phyloP scores from a whole-genome alignment of 2,113 vertebrate species.

The Isichthys henryi region DNA sequence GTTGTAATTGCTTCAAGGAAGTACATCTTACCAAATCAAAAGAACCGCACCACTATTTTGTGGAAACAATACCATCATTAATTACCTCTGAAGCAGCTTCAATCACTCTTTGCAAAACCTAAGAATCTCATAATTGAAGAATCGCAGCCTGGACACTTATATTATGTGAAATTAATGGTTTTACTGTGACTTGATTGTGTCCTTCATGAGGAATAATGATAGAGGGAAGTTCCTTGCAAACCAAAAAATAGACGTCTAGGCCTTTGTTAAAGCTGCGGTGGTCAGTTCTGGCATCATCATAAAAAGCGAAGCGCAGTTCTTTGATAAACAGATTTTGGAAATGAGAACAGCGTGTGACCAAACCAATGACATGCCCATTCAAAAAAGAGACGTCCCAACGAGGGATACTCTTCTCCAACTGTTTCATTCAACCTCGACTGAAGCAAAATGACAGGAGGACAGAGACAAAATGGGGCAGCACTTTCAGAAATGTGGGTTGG shows the following conservation, averaged over 20 bases:
- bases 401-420: constrained; percentile 24
- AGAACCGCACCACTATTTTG: background rate
- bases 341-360: constrained; percentile 51
- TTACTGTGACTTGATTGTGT: background rate
- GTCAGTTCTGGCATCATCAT: background rate
- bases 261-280: background rate
- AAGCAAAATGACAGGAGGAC: constrained; percentile 36
- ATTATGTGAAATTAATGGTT: constrained; percentile 4
- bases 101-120: background rate
- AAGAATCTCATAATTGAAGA: constrained; percentile 1
- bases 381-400: constrained; percentile 44
- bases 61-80: background rate
- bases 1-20: constrained; percentile 14
- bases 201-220: background rate
- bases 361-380: constrained; percentile 42
- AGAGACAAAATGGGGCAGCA: constrained; percentile 36
- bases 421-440: constrained; percentile 38
- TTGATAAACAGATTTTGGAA: constrained; percentile 40
- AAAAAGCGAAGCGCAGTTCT: constrained; percentile 19
- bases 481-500: constrained; percentile 41
- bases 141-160: background rate
- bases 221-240: background rate
- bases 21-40: constrained; percentile 7
- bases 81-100: background rate
- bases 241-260: background rate